Base-by-base conservation (phyloP, 1,140 invertebrate genomes). In the Coelopa frigida region DNA sequence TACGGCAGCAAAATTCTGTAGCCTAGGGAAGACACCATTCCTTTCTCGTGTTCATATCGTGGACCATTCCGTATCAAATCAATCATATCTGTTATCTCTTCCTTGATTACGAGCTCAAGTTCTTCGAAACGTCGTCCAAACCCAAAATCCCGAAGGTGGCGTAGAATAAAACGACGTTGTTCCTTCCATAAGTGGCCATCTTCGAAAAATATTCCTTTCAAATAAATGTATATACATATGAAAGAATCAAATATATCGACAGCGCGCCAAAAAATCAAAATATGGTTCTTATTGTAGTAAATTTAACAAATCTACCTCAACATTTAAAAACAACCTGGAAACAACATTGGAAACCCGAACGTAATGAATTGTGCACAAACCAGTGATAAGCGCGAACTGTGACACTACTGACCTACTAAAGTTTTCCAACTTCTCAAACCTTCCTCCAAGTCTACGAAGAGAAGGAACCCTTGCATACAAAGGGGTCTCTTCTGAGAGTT, bases 91-190 rank as follows among this genome's bases (percentile, higher is more conserved):
- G 61, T 62, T 6, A 79, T 61, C 56, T 82, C 76, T 33, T 75
- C 71, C 21, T 70, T 55, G 1, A 77, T 61, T 0, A 73, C 58
- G 1, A 54, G 42, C 47, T 83, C 81, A 40, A 80, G 60, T 35
- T 62, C 65, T 0, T 67, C 57, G 12, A 73, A 72, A 11, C 81
- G 76, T 10, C 79, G 75, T 0, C 85, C 85, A 45, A 87, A 83
- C 3, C 85, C 86, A 54, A 78, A 81, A 51, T 87, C 81, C n/a
- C 83, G 64, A 52, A 88, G 72, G 45, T 82, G 76, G 2, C 79
- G 72, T 4, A 89, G 63, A 0, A 81, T 73, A 50, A 85, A 87
- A 42, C 83, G 75, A 24, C 84, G 72, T 54, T 87, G 83, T 31
- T 84, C 77, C 45, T 78, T 75, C 84, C 85, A 89, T 12, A 75